A percentile compares a stretch with the other conserved stretches of the same genome.
These are phyloP conservation scores for Thaumatotibia leucotreta DNA, from an alignment of 1,140 invertebrate species.

Conservation along the genomic window DNA sequence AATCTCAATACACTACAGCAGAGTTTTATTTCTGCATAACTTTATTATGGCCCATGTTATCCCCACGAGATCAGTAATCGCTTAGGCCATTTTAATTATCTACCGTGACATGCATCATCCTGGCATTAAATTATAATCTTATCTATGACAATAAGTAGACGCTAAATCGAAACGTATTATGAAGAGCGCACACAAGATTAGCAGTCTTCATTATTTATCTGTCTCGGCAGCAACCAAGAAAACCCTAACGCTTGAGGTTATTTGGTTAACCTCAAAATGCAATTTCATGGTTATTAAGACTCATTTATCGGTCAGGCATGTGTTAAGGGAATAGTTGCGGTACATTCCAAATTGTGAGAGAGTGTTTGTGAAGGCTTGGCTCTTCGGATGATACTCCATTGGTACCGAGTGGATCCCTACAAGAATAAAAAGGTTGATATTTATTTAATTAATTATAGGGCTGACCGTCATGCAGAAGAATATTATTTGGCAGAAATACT, in stretches of 20 bases:
- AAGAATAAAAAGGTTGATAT: background rate
- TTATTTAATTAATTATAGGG: background rate
- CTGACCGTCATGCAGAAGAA: too few relatives aligned
- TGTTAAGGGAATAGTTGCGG: slow-evolving; percentile 82
- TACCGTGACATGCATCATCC: too few relatives aligned
- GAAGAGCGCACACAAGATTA: too few relatives aligned
- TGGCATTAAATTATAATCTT: too few relatives aligned
- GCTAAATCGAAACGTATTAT: too few relatives aligned
- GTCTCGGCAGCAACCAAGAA: background rate
- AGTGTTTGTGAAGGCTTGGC: slow-evolving; percentile 76
- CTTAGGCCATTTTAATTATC: too few relatives aligned
- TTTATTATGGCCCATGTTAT: too few relatives aligned
- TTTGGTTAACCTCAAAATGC: slow-evolving; percentile 3
- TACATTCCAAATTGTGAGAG: slow-evolving; percentile 80
- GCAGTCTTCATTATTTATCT: background rate
- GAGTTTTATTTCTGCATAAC: background rate
- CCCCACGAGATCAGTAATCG: too few relatives aligned
- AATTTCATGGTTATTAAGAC: background rate
- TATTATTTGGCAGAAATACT: too few relatives aligned
- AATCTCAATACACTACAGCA: background rate
- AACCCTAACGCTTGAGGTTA: background rate
- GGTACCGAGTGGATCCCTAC: slow-evolving; percentile 73
- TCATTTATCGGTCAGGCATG: slow-evolving; percentile 71
- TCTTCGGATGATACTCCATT: slow-evolving; percentile 76
- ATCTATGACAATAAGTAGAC: too few relatives aligned